phyloP scores from a whole-genome alignment of 1,140 invertebrate species.

The Penaeus vannamei region DNA sequence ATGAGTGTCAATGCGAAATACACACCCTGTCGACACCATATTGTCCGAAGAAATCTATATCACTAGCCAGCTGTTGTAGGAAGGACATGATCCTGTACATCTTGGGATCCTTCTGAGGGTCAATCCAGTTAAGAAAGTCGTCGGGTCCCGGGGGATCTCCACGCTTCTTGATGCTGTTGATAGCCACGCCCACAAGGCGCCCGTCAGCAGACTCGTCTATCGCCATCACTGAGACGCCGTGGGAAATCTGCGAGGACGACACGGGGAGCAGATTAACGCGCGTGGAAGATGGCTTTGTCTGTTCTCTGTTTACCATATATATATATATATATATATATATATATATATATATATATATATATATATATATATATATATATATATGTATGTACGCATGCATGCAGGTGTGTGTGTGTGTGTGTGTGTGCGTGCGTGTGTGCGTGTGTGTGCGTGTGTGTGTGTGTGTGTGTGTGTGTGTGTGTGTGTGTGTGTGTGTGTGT shows the following conservation, averaged over 20 bases:
- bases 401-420: too few relatives aligned
- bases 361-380: too few relatives aligned
- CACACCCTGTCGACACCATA: constrained; percentile 64
- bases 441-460: too few relatives aligned
- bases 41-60: constrained; percentile 66
- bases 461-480: too few relatives aligned
- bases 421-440: too few relatives aligned
- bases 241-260: constrained; percentile 52
- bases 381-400: too few relatives aligned
- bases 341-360: too few relatives aligned
- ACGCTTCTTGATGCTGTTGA: constrained; percentile 66
- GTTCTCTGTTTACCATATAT: background rate
- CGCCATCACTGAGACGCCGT: constrained; percentile 68
- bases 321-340: background rate
- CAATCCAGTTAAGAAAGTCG: constrained; percentile 66
- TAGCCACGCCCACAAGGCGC: constrained; percentile 67
- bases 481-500: too few relatives aligned
- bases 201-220: constrained; percentile 67
- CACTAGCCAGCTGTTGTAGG: constrained; percentile 59
- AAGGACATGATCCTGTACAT: constrained; percentile 67
- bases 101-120: constrained; percentile 67
- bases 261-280: background rate
- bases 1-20: background rate
- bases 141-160: constrained; percentile 60
- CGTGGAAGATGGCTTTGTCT: background rate